phyloP scores from a whole-genome alignment of 2,113 vertebrate genomes.

The Sander lucioperca region DNA sequence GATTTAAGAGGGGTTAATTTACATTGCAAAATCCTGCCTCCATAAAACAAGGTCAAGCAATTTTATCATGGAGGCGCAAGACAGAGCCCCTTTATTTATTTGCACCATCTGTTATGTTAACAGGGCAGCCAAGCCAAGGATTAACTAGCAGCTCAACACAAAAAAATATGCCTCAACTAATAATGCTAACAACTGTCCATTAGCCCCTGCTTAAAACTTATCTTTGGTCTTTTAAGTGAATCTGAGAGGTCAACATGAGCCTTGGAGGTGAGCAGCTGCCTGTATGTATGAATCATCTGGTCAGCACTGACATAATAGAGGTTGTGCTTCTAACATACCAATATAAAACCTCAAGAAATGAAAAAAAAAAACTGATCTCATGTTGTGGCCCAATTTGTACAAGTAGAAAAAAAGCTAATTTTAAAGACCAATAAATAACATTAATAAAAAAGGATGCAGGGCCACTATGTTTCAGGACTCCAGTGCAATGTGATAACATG shows the following conservation, averaged over 20 bases:
- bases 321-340: constrained; percentile 83
- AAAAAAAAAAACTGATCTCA: constrained; percentile 70
- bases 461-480: constrained; percentile 85
- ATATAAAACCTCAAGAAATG: constrained; percentile 70
- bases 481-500: constrained; percentile 86
- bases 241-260: constrained; percentile 85
- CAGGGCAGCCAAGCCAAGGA: constrained; percentile 79
- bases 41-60: constrained; percentile 64
- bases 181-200: constrained; percentile 80
- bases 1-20: constrained; percentile 89
- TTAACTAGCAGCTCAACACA: constrained; percentile 85
- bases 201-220: constrained; percentile 88
- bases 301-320: constrained; percentile 83
- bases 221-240: constrained; percentile 89
- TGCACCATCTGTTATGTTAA: constrained; percentile 82
- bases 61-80: constrained; percentile 64
- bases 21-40: constrained; percentile 76
- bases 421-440: constrained; percentile 91
- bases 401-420: constrained; percentile 78
- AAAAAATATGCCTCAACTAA: constrained; percentile 72
- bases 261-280: constrained; percentile 83
- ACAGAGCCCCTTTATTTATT: constrained; percentile 73
- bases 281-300: constrained; percentile 81
- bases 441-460: constrained; percentile 83
- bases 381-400: constrained; percentile 78